A percentile compares a stretch with the other conserved stretches of the same genome.
Conservation (phyloP, 2,888 invertebrate genomes). For the Tetanocera ferruginea region DNA sequence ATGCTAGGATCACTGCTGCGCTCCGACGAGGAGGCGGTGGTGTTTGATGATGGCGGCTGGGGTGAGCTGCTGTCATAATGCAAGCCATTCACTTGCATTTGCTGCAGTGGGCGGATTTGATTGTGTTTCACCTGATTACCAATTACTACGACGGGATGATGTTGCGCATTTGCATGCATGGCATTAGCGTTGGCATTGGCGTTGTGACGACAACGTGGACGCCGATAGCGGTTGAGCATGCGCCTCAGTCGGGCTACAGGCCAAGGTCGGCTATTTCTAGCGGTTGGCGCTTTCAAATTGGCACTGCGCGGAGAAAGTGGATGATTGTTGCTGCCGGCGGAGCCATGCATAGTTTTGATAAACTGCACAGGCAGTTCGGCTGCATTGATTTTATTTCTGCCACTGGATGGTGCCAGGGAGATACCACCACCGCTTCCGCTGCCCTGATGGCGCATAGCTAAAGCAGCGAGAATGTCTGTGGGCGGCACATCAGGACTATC, state of each 20-base stretch:
- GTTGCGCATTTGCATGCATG: conserved; percentile 20
- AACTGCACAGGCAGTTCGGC: conserved; percentile 57
- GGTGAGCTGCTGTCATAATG: conserved; percentile 54
- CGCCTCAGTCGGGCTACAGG: conserved; percentile 64
- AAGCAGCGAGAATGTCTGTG: conserved; percentile 69
- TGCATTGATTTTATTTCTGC: conserved; percentile 37
- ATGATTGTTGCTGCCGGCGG: conserved; percentile 38
- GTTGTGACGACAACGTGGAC: conserved; percentile 63
- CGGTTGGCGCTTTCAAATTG: conserved; percentile 37
- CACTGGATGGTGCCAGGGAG: conserved; percentile 4
- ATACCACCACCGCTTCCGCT: conserved; percentile 49
- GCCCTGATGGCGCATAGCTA: conserved; percentile 59
- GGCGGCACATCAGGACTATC: conserved; percentile 74
- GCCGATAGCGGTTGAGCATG: conserved; percentile 66
- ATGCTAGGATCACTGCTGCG: conserved; percentile 55
- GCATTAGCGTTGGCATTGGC: conserved; percentile 27
- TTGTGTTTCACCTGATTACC: conserved; percentile 64
- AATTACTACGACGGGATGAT: background rate
- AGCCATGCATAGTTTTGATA: conserved; percentile 52
- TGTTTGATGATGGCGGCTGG: conserved; percentile 48
- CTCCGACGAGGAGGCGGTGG: conserved; percentile 46
- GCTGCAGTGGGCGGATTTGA: conserved; percentile 68
- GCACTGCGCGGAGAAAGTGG: conserved; percentile 46
- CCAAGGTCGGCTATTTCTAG: conserved; percentile 57
- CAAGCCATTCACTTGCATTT: conserved; percentile 48